Base-by-base conservation (phyloP, 2,113 vertebrate species). In the Pantherophis guttatus region DNA sequence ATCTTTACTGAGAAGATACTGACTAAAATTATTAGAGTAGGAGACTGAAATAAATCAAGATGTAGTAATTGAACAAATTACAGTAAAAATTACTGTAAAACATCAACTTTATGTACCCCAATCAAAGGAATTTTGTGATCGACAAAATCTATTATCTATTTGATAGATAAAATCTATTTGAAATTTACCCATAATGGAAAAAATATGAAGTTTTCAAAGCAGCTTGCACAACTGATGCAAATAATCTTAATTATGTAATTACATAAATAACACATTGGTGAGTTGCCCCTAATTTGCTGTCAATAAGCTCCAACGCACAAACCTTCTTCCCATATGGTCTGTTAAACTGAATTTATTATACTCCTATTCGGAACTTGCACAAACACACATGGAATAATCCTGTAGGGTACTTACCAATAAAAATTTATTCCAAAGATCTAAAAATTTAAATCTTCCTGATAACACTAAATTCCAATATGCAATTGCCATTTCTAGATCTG, bases 351-450 rank as follows among this genome's bases (percentile, higher is more conserved):
- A 44, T 81, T 44, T 81, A 81, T 44, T 81, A 81, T 81, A 75
- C n/a, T 90, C 48, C 33, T 23, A 33, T 55, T 93, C 62, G 17
- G 0, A 10, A 12, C 5, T 39, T 44, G 5, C 26, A n/a, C 5
- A 90, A 19, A 86, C 85, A 85, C 33, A 75, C n/a, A 19, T 81
- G 75, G 75, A 81, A 44, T 44, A 81, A 44, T 81, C 75, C 33
- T 6, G 29, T 92, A 52, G 29, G 0, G 0, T 81, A 98, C 98
- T 99, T 97, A 99, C 99, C 98, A 99, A 96, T 96, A 99, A 98
- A 97, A 99, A 99, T 96, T 97, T 98, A 97, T 99, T 99, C 99
- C 99, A 99, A 90, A 99, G 99, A 96, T 99, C 99, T 94, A 99
- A 97, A 98, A 99, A 99, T 96, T 99, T 99, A 98, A 99, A 99